Base-by-base conservation (phyloP, 1,140 invertebrate genomes). In the Chlorops oryzae region DNA sequence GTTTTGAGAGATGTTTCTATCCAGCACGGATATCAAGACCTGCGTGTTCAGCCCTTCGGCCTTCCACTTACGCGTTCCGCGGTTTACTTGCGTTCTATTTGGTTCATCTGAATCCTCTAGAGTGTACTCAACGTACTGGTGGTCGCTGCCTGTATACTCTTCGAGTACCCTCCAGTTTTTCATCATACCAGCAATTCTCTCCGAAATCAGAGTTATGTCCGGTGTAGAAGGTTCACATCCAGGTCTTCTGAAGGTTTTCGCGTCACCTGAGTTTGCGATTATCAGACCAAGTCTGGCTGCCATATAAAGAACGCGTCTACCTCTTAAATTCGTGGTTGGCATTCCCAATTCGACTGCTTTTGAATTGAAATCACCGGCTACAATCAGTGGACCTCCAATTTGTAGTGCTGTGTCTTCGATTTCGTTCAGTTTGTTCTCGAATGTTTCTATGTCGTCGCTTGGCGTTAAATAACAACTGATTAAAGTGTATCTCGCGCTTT, bases 291-390 rank as follows among this genome's bases (percentile, higher is more conserved):
- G 17, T 18, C 57, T 20, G 32, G 21, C n/a, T 47, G 53, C 50
- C 54, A 59, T 55, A 12, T 63, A 48, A 20, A 54, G 10, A n/a
- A 66, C 24, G 10, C 45, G 37, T 20, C 18, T 22, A 0, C 57
- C 59, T 48, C 51, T 56, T 7, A 42, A 47, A 39, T 60, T 42
- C 0, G 56, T 18, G 2, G 18, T 4, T 2, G 44, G 1, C 52
- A 54, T 57, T 3, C 62, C 56, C 56, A 54, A 61, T 15, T 63
- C 59, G 9, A 35, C 9, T 0, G 59, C 48, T 34, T 39, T 54
- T n/a, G n/a, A n/a, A n/a, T n/a, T n/a, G n/a, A n/a, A n/a, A n/a
- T n/a, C n/a, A n/a, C n/a, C n/a, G n/a, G 39, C 54, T 1, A 64
- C 37, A 3, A 58, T 38, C 28, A 15, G 3, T 9, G 3, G 5